Base-by-base conservation (phyloP, 2,113 vertebrate species). In the Campylomormyrus numenius region DNA sequence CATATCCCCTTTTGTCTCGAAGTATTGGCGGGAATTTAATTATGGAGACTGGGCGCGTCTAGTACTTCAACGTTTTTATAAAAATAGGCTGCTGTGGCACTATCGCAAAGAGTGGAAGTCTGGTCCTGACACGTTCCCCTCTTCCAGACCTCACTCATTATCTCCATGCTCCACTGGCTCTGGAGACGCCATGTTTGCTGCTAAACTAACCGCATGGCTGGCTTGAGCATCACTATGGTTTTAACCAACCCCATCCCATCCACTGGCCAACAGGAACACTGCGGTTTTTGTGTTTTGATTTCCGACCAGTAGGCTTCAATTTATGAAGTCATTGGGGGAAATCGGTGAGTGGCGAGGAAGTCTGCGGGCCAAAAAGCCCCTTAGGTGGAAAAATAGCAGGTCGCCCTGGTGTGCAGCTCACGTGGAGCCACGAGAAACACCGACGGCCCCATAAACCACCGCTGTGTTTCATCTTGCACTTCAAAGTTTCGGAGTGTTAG, bases 221-320 rank as follows among this genome's bases (percentile, higher is more conserved):
- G 49, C 48, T 39, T 87, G 15, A 53, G 50, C 27, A n/a, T 87
- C 27, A 21, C 50, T 87, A 56, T 27, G n/a, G 49, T 56, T 87
- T 80, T 87, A 42, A 87, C 85, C 6, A 87, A 52, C 10, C 27
- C 5, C 83, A 13, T 24, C 83, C 83, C 83, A 11, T 58, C 13
- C 42, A 50, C 27, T 74, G 42, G 19, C 53, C 45, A 42, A 48
- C 45, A 27, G 58, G 35, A 49, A 42, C 24, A 24, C 9, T 88
- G 53, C n/a, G 88, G 88, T n/a, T 88, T 70, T 58, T 70, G 24
- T 49, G 42, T 56, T 39, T 58, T n/a, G 35, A 42, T 88, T 46
- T 88, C 87, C 53, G 46, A 88, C 56, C 39, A 66, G 52, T 88
- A 50, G 21, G 52, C 52, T 88, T 62, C 42, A 74, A 31, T 88